These are phyloP conservation scores for Pampusana beccarii DNA, from an alignment of 2,113 vertebrate genomes.

Conservation along the genomic window DNA sequence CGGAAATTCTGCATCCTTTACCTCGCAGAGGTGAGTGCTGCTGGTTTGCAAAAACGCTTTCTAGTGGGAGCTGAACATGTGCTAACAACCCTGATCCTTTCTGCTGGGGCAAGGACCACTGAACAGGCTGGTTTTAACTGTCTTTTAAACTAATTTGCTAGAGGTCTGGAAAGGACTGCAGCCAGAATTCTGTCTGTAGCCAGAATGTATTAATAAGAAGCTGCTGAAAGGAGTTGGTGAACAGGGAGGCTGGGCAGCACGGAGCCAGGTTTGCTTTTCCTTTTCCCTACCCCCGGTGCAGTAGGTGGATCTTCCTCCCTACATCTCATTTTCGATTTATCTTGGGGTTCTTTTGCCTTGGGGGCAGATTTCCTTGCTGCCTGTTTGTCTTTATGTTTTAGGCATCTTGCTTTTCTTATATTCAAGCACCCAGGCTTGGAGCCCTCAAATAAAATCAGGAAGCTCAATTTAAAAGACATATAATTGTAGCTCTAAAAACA, in stretches of 20 bases:
- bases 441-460: background rate
- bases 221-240: background rate
- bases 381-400: background rate
- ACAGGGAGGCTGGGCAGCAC: background rate
- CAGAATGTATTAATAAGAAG: background rate
- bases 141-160: background rate
- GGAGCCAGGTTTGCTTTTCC: background rate
- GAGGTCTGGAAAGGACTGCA: background rate
- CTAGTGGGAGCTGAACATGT: background rate
- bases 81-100: background rate
- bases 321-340: background rate
- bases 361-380: background rate
- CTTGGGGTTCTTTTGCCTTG: background rate
- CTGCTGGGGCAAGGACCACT: background rate
- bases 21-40: conserved; percentile 80
- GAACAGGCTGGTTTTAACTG: background rate
- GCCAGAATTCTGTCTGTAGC: too few species aligned
- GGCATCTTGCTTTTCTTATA: background rate
- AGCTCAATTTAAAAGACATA: background rate
- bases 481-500: background rate
- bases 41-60: background rate
- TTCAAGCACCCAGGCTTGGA: background rate
- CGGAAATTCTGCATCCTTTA: conserved; percentile 86
- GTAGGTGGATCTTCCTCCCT: background rate
- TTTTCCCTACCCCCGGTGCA: background rate